Percentiles rank a stretch among this genome's conserved stretches.
These are phyloP conservation scores for Drosophila nebulosa DNA, from an alignment of 1,140 invertebrate genomes.

Conservation along the genomic window DNA sequence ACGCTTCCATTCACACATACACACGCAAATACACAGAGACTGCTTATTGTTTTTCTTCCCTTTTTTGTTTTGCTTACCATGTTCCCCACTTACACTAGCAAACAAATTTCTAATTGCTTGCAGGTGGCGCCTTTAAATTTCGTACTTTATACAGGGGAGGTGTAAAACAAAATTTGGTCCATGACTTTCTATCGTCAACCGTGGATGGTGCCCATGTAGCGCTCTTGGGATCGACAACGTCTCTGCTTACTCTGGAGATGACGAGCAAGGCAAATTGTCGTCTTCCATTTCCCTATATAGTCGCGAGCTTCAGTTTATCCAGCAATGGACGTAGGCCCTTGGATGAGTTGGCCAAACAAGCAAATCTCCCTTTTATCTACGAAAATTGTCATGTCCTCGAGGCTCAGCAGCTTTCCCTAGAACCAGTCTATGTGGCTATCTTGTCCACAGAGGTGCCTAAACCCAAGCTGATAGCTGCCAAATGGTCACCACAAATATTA, in stretches of 20 bases:
- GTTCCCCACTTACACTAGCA: constrained; percentile 18
- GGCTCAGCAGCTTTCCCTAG: constrained; percentile 37
- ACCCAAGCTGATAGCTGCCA: constrained; percentile 19
- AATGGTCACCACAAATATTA: constrained; percentile 14
- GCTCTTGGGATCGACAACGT: constrained; percentile 35
- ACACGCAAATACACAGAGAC: background rate
- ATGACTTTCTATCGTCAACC: constrained; percentile 41
- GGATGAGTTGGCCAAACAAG: constrained; percentile 22
- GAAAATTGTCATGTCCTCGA: constrained; percentile 48
- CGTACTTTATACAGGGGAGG: constrained; percentile 19
- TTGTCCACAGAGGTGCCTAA: constrained; percentile 32
- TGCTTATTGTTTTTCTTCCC: background rate
- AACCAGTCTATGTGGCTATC: constrained; percentile 36
- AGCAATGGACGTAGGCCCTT: constrained; percentile 26
- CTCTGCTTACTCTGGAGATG: constrained; percentile 50
- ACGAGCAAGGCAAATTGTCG: constrained; percentile 9
- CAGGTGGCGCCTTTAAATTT: constrained; percentile 14
- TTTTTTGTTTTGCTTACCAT: constrained; percentile 57
- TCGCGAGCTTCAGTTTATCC: background rate
- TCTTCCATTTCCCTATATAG: constrained; percentile 35
- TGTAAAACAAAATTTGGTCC: constrained; percentile 31
- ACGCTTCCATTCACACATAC: background rate
- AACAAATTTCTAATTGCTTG: background rate
- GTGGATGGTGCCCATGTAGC: constrained; percentile 25
- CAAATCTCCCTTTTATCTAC: constrained; percentile 42